Base-by-base conservation (phyloP, 2,888 invertebrate species). In the Cactoblastis cactorum region DNA sequence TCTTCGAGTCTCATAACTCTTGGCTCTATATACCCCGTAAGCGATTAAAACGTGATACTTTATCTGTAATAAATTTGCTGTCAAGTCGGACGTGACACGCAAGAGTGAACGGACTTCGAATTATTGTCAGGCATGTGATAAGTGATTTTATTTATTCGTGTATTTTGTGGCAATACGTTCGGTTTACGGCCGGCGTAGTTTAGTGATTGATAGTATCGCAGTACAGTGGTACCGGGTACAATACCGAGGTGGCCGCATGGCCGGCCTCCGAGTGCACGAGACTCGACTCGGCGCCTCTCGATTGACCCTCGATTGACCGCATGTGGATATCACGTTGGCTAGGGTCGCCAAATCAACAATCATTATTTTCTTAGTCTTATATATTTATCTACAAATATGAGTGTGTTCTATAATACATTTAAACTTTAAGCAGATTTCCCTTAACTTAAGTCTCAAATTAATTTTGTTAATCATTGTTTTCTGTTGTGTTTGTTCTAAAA, bases 41-140 rank as follows among this genome's bases (percentile, higher is more conserved):
- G n/a, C n/a, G n/a, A n/a, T n/a, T n/a, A n/a, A n/a, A n/a, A n/a
- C n/a, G n/a, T n/a, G n/a, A n/a, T n/a, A n/a, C n/a, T n/a, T n/a
- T n/a, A n/a, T n/a, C n/a, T n/a, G n/a, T n/a, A n/a, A n/a, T n/a
- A n/a, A n/a, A n/a, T 53, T 53, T 54, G 50, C 48, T 38, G 39
- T 52, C 50, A 54, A 52, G n/a, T 48, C 37, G 22, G 37, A 48
- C 15, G 61, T 68, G 63, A 71, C 68, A 65, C 59, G 51, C 47
- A 50, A 53, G 53, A 66, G 76, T 76, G 71, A 70, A 65, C 65
- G 74, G 58, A 71, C 74, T 71, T 63, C 57, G 58, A 71, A 74
- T n/a, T n/a, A 28, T 73, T 69, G 72, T 69, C 68, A 65, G 63
- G 17, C 37, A 17, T 38, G 47, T 69, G 63, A 63, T 67, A 67